These are phyloP conservation scores for Dyspetes luteomarginatus DNA, from an alignment of 2,888 invertebrate species.

Conservation along the genomic window DNA sequence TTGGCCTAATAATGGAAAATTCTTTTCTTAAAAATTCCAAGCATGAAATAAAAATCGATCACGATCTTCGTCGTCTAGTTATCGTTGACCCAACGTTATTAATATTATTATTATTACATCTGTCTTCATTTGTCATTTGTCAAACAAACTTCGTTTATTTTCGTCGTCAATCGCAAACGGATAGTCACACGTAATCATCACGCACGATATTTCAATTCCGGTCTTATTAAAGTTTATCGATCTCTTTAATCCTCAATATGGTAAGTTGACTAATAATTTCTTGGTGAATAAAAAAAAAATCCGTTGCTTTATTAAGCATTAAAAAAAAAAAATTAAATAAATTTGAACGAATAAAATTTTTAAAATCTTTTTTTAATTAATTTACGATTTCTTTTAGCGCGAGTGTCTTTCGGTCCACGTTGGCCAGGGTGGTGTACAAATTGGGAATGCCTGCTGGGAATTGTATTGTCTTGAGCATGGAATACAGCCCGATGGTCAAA, in stretches of 20 bases:
- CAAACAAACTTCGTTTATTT: slow-evolving; percentile 63
- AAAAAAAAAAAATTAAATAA: neutral
- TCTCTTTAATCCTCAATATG: slow-evolving; percentile 22
- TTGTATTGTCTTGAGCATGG: slow-evolving; percentile 92
- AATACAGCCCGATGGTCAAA: slow-evolving; percentile 93
- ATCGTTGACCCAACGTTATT: slow-evolving; percentile 32
- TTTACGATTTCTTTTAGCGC: slow-evolving; percentile 85
- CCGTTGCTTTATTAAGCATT: neutral
- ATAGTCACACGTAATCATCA: slow-evolving; percentile 36
- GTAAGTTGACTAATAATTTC: slow-evolving; percentile 15
- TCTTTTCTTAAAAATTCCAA: too few species aligned
- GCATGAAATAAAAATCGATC: slow-evolving; percentile 2
- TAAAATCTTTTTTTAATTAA: neutral
- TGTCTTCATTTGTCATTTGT: slow-evolving; percentile 51
- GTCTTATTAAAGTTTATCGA: neutral
- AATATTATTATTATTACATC: too few species aligned
- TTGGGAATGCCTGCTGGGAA: slow-evolving; percentile 94
- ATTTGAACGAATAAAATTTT: too few species aligned
- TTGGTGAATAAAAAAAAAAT: neutral
- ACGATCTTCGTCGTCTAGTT: slow-evolving; percentile 28
- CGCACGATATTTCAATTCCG: slow-evolving; percentile 26
- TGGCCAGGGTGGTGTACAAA: slow-evolving; percentile 93
- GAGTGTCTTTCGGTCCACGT: slow-evolving; percentile 94
- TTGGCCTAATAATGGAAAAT: too few species aligned
- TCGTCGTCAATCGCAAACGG: slow-evolving; percentile 49